Evolutionary conservation across 2,888 invertebrate species (phyloP).

Genomic region (Hypena proboscidalis): DNA sequence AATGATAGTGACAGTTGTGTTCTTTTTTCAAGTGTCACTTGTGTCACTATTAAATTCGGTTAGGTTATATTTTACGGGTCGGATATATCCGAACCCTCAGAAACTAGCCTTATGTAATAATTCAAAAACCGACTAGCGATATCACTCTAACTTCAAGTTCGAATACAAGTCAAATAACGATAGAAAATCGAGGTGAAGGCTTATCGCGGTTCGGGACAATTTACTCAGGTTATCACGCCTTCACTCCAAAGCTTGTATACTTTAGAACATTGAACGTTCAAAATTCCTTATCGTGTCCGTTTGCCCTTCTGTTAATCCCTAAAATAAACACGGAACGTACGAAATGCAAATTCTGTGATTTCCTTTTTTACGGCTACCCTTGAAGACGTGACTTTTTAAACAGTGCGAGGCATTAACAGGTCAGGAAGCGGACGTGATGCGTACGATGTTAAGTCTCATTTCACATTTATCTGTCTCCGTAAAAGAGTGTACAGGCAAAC

Average conservation of each 20-base stretch:
- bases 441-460: conserved; percentile 37
- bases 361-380: conserved; percentile 59
- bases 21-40: no score
- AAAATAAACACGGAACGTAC: conserved; percentile 62
- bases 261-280: conserved; percentile 29
- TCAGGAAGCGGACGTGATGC: conserved; percentile 51
- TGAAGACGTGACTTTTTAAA: conserved; percentile 64
- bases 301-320: conserved; percentile 60
- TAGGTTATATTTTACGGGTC: no score
- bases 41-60: no score
- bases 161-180: not conserved
- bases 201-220: conserved; percentile 15
- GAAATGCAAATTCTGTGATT: conserved; percentile 54
- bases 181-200: conserved; percentile 3
- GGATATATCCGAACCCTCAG: not conserved
- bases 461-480: conserved; percentile 40
- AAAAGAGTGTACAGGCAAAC: no score
- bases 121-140: no score
- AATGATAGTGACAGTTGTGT: no score
- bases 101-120: no score
- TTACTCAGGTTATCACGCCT: conserved; percentile 41
- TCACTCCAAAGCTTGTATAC: conserved; percentile 22
- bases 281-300: conserved; percentile 47
- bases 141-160: not conserved
- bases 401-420: conserved; percentile 40